phyloP scores from a whole-genome alignment of 1,140 invertebrate species.

The Diprion similis region DNA sequence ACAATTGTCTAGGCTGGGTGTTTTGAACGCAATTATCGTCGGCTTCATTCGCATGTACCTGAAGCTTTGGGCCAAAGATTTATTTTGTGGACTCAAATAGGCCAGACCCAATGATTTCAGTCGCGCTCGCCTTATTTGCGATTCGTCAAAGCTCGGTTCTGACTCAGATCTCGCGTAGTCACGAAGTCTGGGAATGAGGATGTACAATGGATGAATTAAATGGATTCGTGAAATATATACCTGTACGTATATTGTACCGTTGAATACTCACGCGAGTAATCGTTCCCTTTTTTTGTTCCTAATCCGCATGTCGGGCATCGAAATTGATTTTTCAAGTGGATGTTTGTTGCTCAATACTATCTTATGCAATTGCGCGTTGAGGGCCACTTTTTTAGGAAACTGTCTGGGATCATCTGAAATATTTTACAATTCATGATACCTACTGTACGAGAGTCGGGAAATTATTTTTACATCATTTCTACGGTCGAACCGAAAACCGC shows the following conservation, averaged over 20 bases:
- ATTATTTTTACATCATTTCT: too few species aligned
- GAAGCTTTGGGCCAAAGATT: conserved; percentile 80
- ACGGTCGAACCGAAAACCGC: not conserved
- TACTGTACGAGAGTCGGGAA: not conserved
- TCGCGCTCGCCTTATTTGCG: conserved; percentile 68
- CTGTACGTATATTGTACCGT: not conserved
- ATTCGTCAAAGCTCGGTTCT: conserved; percentile 76
- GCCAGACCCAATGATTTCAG: conserved; percentile 72
- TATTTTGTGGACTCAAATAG: conserved; percentile 78
- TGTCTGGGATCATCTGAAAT: not conserved
- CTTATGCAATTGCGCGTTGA: conserved; percentile 39
- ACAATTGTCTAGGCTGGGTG: conserved; percentile 75
- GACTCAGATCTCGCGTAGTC: conserved; percentile 81
- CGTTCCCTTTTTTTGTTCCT: conserved; percentile 74
- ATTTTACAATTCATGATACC: too few species aligned
- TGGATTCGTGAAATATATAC: not conserved
- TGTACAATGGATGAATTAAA: conserved; percentile 15
- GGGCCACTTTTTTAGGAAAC: not conserved
- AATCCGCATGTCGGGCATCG: conserved; percentile 83
- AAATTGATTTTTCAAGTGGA: conserved; percentile 78
- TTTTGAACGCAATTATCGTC: conserved; percentile 84
- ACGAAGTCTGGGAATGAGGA: conserved; percentile 64
- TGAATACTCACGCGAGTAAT: conserved; percentile 69
- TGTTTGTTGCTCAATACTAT: conserved; percentile 57
- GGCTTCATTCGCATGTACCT: conserved; percentile 87